These are phyloP conservation scores for Darevskia nairensis DNA, from an alignment of 2,797 vertebrate species.

Conservation along the genomic window DNA sequence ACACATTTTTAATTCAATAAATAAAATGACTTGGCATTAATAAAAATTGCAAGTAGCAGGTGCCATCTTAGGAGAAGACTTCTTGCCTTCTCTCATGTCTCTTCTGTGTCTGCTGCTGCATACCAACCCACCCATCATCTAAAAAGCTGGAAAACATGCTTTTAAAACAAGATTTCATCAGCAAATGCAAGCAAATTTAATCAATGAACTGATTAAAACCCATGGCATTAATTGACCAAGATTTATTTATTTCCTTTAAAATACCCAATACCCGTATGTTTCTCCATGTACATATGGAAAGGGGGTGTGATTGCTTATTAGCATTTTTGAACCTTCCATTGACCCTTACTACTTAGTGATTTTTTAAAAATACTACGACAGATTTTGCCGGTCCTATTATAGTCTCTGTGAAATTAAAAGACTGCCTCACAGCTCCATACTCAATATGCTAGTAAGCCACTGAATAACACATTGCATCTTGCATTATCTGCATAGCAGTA, in stretches of 20 bases:
- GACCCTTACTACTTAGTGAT: not conserved
- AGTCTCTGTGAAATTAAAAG: not conserved
- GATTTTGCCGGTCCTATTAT: not conserved
- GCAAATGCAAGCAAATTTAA: not conserved
- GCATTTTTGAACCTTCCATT: not conserved
- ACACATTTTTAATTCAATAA: too few species aligned
- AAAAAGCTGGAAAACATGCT: not conserved
- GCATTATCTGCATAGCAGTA: slow-evolving; percentile 14
- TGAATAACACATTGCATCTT: slow-evolving; percentile 39
- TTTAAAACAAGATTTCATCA: not conserved
- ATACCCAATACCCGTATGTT: not conserved
- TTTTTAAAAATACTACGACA: not conserved
- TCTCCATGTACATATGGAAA: not conserved
- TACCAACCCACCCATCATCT: not conserved
- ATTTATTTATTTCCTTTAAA: not conserved
- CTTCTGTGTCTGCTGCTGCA: not conserved
- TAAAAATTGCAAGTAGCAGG: too few species aligned
- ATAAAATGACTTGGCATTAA: too few species aligned
- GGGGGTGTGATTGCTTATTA: not conserved
- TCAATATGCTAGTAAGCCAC: slow-evolving; percentile 36
- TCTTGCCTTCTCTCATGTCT: not conserved
- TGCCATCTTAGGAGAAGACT: too few species aligned
- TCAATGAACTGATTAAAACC: not conserved
- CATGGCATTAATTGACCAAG: not conserved
- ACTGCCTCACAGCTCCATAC: not conserved